Conservation (phyloP, 2,113 vertebrate species). For the Corythornis cristatus region DNA sequence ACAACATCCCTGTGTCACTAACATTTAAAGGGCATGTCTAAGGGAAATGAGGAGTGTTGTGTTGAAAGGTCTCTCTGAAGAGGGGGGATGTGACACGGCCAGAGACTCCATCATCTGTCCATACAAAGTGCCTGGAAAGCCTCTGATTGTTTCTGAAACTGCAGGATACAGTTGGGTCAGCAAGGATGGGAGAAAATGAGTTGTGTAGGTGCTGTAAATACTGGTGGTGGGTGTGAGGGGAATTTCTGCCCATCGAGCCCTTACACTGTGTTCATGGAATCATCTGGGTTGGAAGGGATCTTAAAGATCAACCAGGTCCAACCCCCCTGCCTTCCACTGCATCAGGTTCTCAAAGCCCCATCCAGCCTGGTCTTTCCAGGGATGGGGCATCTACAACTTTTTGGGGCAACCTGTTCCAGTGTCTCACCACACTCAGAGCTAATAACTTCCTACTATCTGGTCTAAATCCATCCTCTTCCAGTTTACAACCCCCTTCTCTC, state of each 20-base stretch:
- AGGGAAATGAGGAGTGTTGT: neutral
- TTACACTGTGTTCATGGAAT: neutral
- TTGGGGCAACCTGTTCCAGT: too few relatives aligned
- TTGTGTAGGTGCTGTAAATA: conserved; percentile 35
- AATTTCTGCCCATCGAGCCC: neutral
- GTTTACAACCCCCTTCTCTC: too few relatives aligned
- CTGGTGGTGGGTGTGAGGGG: conserved; percentile 6
- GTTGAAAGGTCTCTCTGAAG: neutral
- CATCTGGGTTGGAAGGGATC: too few relatives aligned
- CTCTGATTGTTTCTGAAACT: neutral
- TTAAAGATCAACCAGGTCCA: too few relatives aligned
- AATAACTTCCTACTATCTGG: too few relatives aligned
- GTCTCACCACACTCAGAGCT: too few relatives aligned
- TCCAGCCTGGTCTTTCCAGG: too few relatives aligned
- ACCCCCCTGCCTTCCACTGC: too few relatives aligned
- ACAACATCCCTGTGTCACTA: neutral
- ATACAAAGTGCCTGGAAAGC: neutral
- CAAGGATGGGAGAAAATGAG: neutral
- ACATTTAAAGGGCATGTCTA: neutral
- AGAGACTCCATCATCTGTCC: neutral
- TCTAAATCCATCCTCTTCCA: too few relatives aligned
- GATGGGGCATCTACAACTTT: too few relatives aligned
- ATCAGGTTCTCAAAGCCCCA: too few relatives aligned
- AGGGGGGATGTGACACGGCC: neutral
- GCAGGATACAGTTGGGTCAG: neutral